Evolutionary conservation across 2,113 vertebrate genomes (phyloP), one percentile per base, ranked within the genome.

Genomic region (Patagioenas fasciata): DNA sequence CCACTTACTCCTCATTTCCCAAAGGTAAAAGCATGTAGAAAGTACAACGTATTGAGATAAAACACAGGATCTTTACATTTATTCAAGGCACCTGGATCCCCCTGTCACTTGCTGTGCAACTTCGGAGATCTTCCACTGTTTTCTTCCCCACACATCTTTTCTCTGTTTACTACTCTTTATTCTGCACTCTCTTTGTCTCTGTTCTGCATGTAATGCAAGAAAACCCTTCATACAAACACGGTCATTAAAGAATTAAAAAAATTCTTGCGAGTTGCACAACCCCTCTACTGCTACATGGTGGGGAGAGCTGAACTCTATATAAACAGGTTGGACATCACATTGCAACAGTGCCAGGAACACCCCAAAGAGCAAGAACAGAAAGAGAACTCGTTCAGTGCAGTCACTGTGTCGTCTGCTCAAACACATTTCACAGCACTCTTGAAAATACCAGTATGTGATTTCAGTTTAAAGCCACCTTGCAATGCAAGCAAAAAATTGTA

Each of bases 221-320:
- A 54, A 17, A 32, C 6, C 38, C 32, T 62, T 6, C 18, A 31
- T n/a, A 74, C 15, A 89, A 56, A 13, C 26, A 60, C 4, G 1
- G 13, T 40, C 8, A 32, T 4, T 66, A n/a, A 70, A 81, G 57
- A 47, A 2, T 2, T 13, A 64, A 19, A 29, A 57, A 58, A 85
- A 31, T 74, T 66, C 64, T 74, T 71, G 57, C 14, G 18, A 89
- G 34, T 3, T 83, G 15, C 19, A 36, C 0, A 3, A 69, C 24
- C 9, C 71, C 21, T 31, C 54, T 71, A n/a, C 26, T 54, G 32
- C 40, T n/a, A 50, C 0, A 0, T 6, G 7, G 26, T 24, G 6
- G 9, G 44, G 50, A 73, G 60, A 72, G 71, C 34, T 85, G 71
- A 65, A 69, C 40, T 82, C 32, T 3, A 1, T 34, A 60, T 61